Percentiles rank a stretch among this genome's conserved stretches.
Conservation (phyloP, 2,888 invertebrate species). For the Plemyria rubiginata region DNA sequence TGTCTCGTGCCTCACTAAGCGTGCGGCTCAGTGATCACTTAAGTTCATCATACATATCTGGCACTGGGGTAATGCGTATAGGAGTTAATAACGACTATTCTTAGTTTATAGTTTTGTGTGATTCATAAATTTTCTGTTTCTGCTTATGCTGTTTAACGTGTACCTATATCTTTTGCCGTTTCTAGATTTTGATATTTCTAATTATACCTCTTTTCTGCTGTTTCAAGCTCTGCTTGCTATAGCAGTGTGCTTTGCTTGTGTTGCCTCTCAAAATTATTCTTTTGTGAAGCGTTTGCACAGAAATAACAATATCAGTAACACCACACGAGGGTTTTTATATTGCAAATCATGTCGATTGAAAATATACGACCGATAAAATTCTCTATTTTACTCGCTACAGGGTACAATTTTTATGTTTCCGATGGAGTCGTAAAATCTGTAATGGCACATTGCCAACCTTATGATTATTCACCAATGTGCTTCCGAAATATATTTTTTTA, state of each 20-base stretch:
- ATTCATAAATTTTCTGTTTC: background rate
- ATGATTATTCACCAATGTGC: conserved; percentile 24
- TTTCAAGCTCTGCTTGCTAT: no score
- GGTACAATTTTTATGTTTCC: conserved; percentile 32
- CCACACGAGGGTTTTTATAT: conserved; percentile 16
- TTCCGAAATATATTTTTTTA: conserved; percentile 6
- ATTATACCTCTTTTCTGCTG: no score
- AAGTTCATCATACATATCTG: no score
- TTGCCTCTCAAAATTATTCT: no score
- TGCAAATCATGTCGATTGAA: conserved; percentile 32
- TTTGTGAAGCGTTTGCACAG: background rate
- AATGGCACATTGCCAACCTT: conserved; percentile 36
- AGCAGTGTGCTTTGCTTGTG: no score
- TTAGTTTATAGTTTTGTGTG: no score
- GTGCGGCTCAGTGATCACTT: no score
- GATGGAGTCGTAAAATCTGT: conserved; percentile 31
- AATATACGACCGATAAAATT: conserved; percentile 39
- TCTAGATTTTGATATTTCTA: no score
- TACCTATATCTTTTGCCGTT: background rate
- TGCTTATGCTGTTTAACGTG: background rate
- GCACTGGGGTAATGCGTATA: no score
- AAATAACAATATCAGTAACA: conserved; percentile 12
- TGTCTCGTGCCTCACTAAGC: no score
- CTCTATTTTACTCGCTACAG: conserved; percentile 35
- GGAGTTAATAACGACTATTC: conserved; percentile 33